Conservation (phyloP, 2,888 invertebrate genomes). For the Drosophila borborema region DNA sequence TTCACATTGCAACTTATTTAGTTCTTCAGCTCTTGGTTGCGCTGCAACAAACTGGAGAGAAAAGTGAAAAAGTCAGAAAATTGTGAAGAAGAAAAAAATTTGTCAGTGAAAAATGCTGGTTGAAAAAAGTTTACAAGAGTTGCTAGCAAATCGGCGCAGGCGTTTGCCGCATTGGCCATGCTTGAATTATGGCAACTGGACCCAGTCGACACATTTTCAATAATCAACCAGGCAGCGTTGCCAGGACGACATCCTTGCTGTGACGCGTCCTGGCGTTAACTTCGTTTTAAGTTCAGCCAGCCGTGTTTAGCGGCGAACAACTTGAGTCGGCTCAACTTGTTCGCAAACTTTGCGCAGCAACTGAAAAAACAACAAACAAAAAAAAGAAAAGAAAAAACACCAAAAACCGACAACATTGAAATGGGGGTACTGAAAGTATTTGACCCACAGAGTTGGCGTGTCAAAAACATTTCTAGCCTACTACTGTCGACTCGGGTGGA, state of each 20-base stretch:
- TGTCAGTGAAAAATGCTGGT: conserved; percentile 13
- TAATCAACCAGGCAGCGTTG: conserved; percentile 64
- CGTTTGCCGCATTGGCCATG: conserved; percentile 60
- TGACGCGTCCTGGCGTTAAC: conserved; percentile 53
- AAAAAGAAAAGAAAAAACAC: conserved; percentile 21
- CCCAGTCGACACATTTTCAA: conserved; percentile 76
- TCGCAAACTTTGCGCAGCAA: conserved; percentile 56
- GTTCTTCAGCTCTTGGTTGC: conserved; percentile 50
- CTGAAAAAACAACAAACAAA: conserved; percentile 38
- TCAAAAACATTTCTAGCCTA: conserved; percentile 73
- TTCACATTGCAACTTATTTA: conserved; percentile 79
- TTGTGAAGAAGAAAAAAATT: conserved; percentile 6
- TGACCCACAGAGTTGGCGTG: conserved; percentile 77
- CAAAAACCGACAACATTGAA: conserved; percentile 5
- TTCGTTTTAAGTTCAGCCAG: conserved; percentile 73
- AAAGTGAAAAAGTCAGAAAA: conserved; percentile 45
- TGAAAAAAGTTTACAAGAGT: conserved; percentile 47
- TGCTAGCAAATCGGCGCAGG: conserved; percentile 46
- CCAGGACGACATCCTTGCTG: conserved; percentile 33
- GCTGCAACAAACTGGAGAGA: conserved; percentile 62
- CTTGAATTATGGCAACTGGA: conserved; percentile 77
- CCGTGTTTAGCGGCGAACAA: conserved; percentile 54
- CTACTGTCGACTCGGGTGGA: conserved; percentile 20
- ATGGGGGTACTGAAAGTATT: conserved; percentile 48
- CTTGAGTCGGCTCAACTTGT: conserved; percentile 60